Evolutionary conservation across 2,888 invertebrate species (phyloP), one percentile per base, ranked within the genome.

Genomic region (Amiota mariae): DNA sequence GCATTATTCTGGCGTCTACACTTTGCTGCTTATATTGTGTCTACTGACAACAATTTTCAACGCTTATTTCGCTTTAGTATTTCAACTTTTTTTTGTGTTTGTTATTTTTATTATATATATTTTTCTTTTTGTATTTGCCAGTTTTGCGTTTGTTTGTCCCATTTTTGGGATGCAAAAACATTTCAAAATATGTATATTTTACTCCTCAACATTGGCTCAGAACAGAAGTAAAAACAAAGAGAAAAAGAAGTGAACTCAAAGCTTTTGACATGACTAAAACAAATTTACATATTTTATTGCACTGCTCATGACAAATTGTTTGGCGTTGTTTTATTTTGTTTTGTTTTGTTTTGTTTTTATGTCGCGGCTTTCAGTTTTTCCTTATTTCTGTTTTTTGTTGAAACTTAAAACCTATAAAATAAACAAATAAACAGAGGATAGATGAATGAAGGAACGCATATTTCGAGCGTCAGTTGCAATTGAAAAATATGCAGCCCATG

Each of bases 271-370:
- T 79, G 85, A 68, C 81, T 84, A 73, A 68, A 82, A 73, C 72
- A 79, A 72, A 83, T 86, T 85, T 83, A 66, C 83, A 83, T 83
- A 80, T 83, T 83, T 85, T 83, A 85, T 83, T 74, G 75, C 61
- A 59, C 64, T 72, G 75, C 68, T 73, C 66, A 75, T 82, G 85
- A 83, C 81, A 83, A 86, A 83, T 86, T 80, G 72, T 75, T 75
- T 74, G 78, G 68, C 72, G 59, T 36, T 36, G 36, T 36, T 36
- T 36, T 36, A 36, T 36, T 36, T 2, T 36, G 6, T 36, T 36
- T 36, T 36, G 24, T 76, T 70, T 51, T 71, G 76, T 77, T 72
- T 66, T 47, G 73, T 73, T 81, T 73, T 36, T 71, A 47, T 47
- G 1, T 24, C 13, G 54, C 54, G 12, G 47, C n/a, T 70, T 73